A percentile compares a stretch with the other conserved stretches of the same genome.
Evolutionary conservation across 2,113 vertebrate species (phyloP).

Genomic region (Felis chaus): DNA sequence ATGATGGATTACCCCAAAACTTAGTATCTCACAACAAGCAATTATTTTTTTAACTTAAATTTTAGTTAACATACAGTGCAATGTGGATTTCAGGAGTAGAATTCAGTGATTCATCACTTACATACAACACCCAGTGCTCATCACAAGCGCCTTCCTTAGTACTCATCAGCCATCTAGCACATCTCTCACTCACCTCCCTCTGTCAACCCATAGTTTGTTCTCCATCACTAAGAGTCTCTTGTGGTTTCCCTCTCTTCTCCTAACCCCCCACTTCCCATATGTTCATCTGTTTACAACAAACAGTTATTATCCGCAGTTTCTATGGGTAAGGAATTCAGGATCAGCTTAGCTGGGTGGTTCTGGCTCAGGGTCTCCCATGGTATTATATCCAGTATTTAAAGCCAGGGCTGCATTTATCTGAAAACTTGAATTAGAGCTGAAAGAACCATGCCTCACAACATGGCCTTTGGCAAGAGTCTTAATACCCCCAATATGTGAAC

Average conservation of each 20-base stretch:
- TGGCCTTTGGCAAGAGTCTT: background rate
- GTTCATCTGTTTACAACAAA: background rate
- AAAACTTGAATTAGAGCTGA: background rate
- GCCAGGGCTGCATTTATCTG: background rate
- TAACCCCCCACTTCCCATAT: too few species aligned
- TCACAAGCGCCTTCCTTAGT: too few species aligned
- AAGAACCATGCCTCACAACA: background rate
- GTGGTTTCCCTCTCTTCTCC: too few species aligned
- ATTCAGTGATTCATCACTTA: too few species aligned
- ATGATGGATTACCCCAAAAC: background rate
- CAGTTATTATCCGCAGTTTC: background rate
- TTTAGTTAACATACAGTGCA: too few species aligned
- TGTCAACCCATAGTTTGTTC: too few species aligned
- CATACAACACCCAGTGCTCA: too few species aligned
- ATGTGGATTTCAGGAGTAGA: too few species aligned
- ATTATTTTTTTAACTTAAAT: background rate
- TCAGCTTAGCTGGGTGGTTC: background rate
- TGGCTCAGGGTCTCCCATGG: background rate
- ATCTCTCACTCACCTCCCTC: too few species aligned
- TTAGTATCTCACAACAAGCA: background rate
- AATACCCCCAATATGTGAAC: background rate
- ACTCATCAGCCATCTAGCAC: too few species aligned
- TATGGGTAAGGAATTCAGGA: background rate
- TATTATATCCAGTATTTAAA: background rate
- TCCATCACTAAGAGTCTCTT: too few species aligned